Conservation (phyloP, 2,797 vertebrate genomes). For the Danio aesculapii region DNA sequence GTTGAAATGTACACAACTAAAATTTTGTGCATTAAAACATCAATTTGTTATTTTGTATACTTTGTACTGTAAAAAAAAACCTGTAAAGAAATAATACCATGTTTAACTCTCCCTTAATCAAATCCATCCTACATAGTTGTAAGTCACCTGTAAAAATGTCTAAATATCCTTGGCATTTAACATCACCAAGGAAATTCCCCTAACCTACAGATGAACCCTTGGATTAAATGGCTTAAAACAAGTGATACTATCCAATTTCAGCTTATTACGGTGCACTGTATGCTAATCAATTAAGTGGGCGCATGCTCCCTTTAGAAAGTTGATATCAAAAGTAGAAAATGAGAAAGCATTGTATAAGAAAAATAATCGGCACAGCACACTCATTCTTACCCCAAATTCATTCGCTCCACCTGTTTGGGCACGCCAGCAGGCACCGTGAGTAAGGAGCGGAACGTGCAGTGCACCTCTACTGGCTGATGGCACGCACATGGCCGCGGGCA, state of each 20-base stretch:
- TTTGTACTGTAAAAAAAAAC: too few relatives aligned
- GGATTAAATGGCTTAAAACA: constrained; percentile 1
- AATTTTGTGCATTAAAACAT: not conserved
- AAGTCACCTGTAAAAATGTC: not conserved
- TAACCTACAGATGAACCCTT: constrained; percentile 27
- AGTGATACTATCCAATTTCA: not conserved
- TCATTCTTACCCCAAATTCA: constrained; percentile 88
- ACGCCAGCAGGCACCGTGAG: constrained; percentile 80
- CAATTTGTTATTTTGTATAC: not conserved
- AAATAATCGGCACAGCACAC: not conserved
- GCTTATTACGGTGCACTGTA: not conserved
- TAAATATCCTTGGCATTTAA: constrained; percentile 9
- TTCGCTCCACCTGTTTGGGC: constrained; percentile 82
- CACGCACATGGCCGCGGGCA: constrained; percentile 91
- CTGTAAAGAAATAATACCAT: too few relatives aligned
- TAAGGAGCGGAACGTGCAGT: constrained; percentile 94
- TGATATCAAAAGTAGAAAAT: constrained; percentile 2
- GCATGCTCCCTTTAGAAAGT: not conserved
- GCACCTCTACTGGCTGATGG: constrained; percentile 88
- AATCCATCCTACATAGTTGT: constrained; percentile 10
- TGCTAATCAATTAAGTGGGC: constrained; percentile 16
- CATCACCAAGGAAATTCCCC: constrained; percentile 19
- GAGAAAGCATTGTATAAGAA: constrained; percentile 8
- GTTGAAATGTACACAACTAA: not conserved
- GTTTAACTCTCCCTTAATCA: not conserved